These are phyloP conservation scores for Cyaniris semiargus DNA, from an alignment of 2,888 invertebrate genomes.

Conservation along the genomic window DNA sequence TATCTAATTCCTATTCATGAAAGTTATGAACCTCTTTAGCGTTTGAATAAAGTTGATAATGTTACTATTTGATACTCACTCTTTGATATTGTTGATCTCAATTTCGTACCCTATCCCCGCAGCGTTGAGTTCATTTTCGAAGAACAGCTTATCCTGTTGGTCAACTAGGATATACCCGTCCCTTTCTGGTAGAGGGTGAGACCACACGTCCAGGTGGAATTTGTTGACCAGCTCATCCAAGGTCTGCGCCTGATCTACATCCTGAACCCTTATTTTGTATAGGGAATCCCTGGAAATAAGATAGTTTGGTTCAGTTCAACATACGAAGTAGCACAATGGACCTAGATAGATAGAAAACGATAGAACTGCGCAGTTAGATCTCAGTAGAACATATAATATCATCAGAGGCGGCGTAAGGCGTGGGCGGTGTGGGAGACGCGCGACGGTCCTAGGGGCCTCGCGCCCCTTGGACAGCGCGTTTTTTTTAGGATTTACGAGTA, in stretches of 20 bases:
- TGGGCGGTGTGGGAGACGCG: too few relatives aligned
- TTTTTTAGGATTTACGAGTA: too few relatives aligned
- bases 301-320: too few relatives aligned
- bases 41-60: not conserved
- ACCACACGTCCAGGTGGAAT: constrained; percentile 55
- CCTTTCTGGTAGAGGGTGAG: constrained; percentile 46
- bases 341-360: too few relatives aligned
- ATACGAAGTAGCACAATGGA: too few relatives aligned
- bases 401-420: too few relatives aligned
- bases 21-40: not conserved
- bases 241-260: constrained; percentile 44
- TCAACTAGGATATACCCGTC: constrained; percentile 51
- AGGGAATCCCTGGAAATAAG: constrained; percentile 50
- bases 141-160: constrained; percentile 47
- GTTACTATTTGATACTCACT: constrained; percentile 50
- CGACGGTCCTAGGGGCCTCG: too few relatives aligned
- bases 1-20: too few relatives aligned
- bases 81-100: constrained; percentile 58
- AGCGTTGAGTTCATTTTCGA: constrained; percentile 52
- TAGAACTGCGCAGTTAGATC: too few relatives aligned
- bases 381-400: too few relatives aligned
- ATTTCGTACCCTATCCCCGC: constrained; percentile 52
- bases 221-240: constrained; percentile 50
- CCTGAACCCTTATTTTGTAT: constrained; percentile 46
- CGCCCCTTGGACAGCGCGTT: too few relatives aligned